A percentile compares a stretch with the other conserved stretches of the same genome.
Conservation (phyloP, 2,113 vertebrate species). For the Bufo gargarizans region DNA sequence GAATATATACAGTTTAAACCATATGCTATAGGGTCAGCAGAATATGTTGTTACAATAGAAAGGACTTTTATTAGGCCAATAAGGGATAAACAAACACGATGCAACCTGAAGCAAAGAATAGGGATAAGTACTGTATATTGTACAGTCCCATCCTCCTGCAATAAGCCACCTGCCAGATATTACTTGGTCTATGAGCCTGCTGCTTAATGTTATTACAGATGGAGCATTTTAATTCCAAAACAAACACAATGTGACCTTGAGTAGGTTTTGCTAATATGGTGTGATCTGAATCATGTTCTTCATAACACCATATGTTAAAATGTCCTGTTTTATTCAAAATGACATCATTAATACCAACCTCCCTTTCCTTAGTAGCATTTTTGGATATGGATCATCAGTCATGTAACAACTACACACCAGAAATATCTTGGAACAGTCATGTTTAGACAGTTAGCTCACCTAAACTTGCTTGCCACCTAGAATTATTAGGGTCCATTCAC, state of each 20-base stretch:
- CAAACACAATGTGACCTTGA: slow-evolving; percentile 19
- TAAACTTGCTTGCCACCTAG: no score
- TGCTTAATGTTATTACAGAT: slow-evolving; percentile 16
- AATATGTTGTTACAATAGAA: neutral
- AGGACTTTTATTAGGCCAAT: neutral
- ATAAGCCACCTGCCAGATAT: neutral
- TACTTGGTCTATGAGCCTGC: neutral
- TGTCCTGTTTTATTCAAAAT: neutral
- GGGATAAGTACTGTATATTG: neutral
- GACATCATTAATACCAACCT: neutral
- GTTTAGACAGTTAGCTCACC: no score
- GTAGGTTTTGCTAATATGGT: neutral
- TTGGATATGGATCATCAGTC: neutral
- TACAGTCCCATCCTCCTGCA: neutral
- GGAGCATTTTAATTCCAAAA: slow-evolving; percentile 20
- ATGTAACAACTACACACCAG: neutral
- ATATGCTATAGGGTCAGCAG: neutral
- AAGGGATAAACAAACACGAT: neutral
- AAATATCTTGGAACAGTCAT: neutral
- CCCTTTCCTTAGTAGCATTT: neutral
- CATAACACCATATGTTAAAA: neutral
- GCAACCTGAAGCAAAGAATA: neutral
- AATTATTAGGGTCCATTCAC: no score
- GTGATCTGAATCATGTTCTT: neutral
- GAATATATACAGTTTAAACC: neutral